Conservation (phyloP, 2,888 invertebrate genomes). For the Neoscelio sp. region DNA sequence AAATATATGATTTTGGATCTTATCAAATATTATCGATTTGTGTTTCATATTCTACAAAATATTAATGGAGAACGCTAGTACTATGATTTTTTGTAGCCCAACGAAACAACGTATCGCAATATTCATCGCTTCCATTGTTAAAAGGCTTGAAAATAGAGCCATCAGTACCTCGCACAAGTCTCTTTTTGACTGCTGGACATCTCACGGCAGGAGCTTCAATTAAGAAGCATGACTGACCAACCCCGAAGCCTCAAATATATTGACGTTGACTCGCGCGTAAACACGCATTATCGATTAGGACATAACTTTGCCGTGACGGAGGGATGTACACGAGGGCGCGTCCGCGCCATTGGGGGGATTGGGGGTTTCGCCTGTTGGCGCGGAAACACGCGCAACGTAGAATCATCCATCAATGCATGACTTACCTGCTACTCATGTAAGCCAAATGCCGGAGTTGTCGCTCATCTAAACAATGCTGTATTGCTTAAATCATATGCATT, state of each 20-base stretch:
- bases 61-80: constrained; percentile 54
- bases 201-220: constrained; percentile 72
- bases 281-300: constrained; percentile 71
- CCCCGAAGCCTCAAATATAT: constrained; percentile 69
- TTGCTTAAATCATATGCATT: constrained; percentile 2
- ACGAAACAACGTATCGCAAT: constrained; percentile 55
- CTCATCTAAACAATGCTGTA: constrained; percentile 48
- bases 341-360: constrained; percentile 70
- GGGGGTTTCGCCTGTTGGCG: constrained; percentile 77
- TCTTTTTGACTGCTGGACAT: constrained; percentile 67
- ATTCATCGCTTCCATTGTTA: constrained; percentile 29
- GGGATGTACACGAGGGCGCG: constrained; percentile 76
- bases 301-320: constrained; percentile 72
- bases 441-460: constrained; percentile 52
- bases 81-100: constrained; percentile 42
- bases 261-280: constrained; percentile 68
- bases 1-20: too few species aligned
- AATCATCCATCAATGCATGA: constrained; percentile 79
- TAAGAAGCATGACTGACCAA: constrained; percentile 79
- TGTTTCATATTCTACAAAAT: constrained; percentile 28
- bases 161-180: constrained; percentile 63
- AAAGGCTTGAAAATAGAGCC: constrained; percentile 61
- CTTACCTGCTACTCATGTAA: constrained; percentile 70
- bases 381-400: constrained; percentile 77
- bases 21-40: constrained; percentile 34